Evolutionary conservation across 2,888 invertebrate genomes (phyloP), one percentile per base, ranked within the genome.

Genomic region (Caenorhabditis zanzibari): DNA sequence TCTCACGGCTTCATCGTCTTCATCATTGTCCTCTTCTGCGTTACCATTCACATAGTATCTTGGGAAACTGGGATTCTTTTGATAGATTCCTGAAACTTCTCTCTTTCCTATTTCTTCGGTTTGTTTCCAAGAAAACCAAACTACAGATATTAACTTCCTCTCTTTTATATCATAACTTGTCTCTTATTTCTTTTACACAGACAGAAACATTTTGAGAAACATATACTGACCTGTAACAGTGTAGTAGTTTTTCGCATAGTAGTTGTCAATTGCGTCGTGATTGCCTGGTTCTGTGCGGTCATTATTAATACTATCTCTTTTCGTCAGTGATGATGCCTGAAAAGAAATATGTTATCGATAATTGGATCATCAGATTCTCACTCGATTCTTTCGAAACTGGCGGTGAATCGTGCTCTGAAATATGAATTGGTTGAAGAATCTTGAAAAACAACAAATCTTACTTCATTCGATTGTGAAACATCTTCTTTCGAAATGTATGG

Each of bases 201-300:
- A 16, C n/a, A 28, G 38, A 44, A 10, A 52, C 19, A 35, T 44
- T 47, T 66, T 35, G 35, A 44, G 16, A 26, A 26, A 56, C 12
- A 22, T 24, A n/a, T 14, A 54, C 47, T 52, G 32, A 83, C 83
- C 83, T 63, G 83, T 83, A n/a, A 83, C 80, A 61, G 79, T 83
- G 71, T 80, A 83, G 64, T 83, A 69, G 63, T 83, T 83, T 58
- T 82, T 82, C 72, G 64, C 82, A 68, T 84, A 84, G 61, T 84
- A 84, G 54, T 80, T 63, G 61, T 84, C 84, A 56, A 84, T 80
- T 32, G 79, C 83, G 54, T 83, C 79, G 47, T 61, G 69, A 66
- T 82, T 72, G 38, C 82, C 82, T 38, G 63, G 82, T 72, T 82
- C 82, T 22, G 82, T 82, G 12, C 71, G 82, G 58, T 76, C 76